These are phyloP conservation scores for Sitta europaea DNA, from an alignment of 2,113 vertebrate species.

Conservation along the genomic window DNA sequence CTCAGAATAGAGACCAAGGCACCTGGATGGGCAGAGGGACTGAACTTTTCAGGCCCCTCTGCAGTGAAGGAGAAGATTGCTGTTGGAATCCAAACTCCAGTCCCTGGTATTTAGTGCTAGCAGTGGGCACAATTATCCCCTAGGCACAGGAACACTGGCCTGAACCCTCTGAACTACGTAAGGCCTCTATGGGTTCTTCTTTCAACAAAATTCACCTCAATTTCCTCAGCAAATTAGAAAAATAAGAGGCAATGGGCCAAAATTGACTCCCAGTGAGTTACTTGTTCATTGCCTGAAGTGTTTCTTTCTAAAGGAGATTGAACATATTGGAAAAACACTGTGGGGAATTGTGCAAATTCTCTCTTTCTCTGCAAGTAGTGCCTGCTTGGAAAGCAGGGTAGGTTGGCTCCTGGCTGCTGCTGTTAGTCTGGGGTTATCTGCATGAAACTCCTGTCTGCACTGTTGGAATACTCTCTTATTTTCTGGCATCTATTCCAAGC, in stretches of 20 bases:
- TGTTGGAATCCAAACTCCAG: not conserved
- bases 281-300: not conserved
- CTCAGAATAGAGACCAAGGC: not conserved
- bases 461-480: not conserved
- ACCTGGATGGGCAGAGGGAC: not conserved
- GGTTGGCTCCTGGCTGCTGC: not conserved
- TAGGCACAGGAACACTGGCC: not conserved
- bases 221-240: not conserved
- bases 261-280: not conserved
- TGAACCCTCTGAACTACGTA: not conserved
- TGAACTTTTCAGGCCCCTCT: not conserved
- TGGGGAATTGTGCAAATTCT: not conserved
- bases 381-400: not conserved
- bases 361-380: not conserved
- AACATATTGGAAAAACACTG: not conserved
- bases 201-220: not conserved
- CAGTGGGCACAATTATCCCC: not conserved
- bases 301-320: not conserved
- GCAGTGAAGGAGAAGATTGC: not conserved
- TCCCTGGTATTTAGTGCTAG: not conserved
- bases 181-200: not conserved
- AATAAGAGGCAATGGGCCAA: not conserved
- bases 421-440: not conserved
- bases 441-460: not conserved
- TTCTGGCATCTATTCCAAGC: not conserved